Evolutionary conservation across 2,888 invertebrate genomes (phyloP), one percentile per base, ranked within the genome.

Genomic region (Xestia c-nigrum): DNA sequence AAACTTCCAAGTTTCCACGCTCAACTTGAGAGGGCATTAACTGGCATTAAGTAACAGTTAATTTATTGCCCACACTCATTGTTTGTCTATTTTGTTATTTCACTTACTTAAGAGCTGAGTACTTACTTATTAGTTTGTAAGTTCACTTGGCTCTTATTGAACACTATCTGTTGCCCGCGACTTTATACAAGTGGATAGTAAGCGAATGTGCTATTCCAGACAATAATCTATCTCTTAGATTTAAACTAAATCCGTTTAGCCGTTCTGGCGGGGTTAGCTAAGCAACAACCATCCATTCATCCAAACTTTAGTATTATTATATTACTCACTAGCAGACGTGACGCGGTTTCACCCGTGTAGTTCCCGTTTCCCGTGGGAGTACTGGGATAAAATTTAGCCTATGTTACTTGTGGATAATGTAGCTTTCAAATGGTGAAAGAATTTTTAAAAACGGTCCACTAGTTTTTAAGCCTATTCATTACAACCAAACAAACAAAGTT

Each of bases 11-110:
- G 83, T 74, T 74, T 74, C 83, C 72, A 57, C 9, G n/a, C 70
- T 72, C 31, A 66, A 85, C 69, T 70, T 57, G 0, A 65, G 61
- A 63, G 67, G 14, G 85, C 66, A 78, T 85, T 82, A 84, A 78
- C 69, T 85, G 24, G 83, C 21, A 73, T 84, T 78, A 80, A 67
- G 74, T 72, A 76, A 72, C 84, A 86, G 84, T 89, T 91, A 92
- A 94, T 94, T 94, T 94, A 94, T 94, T 90, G 87, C 89, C 69
- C 80, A 84, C 85, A 82, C 85, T 89, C 89, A 91, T 92, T 92
- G 90, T 91, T 90, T 92, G 89, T 89, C 85, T 90, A 90, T 90
- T 90, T 89, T 78, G 84, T 74, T 83, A 65, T 65, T 81, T 75
- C 50, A 68, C 78, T 78, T 73, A 80, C 78, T 75, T 74, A 78